Evolutionary conservation across 2,888 invertebrate genomes (phyloP), one percentile per base, ranked within the genome.

Genomic region (Patella ulyssiponensis): DNA sequence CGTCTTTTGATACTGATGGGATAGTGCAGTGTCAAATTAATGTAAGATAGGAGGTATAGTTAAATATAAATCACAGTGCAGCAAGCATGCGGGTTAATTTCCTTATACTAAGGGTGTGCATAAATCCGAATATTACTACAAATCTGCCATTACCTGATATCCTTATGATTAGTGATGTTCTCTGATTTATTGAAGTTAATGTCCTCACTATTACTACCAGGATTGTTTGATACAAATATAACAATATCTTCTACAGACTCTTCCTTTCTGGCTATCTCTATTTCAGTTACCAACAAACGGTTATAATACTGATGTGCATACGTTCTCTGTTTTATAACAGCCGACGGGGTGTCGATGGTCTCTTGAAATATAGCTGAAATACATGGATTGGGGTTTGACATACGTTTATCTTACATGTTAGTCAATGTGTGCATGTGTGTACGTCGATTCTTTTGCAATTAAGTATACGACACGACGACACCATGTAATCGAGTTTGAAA

Each of bases 281-380:
- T 81, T 77, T 86, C 84, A 12, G 80, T 82, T 64, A 87, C 85
- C 51, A 85, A 77, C 20, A 87, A 77, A 12, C 85, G 80, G 17
- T 82, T 84, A 78, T 84, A 87, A 64, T 82, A 82, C 81, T 86
- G 86, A 77, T 87, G 87, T 17, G 84, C 77, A 76, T 84, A 87
- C 33, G 85, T 83, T 27, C 80, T 75, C 74, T 86, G 86, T 54
- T 81, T 80, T 1, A 87, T 81, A 74, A 78, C 80, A 52, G 84
- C 82, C 64, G 78, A 81, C 51, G 81, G 81, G n/a, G 83, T 79
- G 15, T 81, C 80, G 0, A 87, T 86, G 12, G 79, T 82, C 77
- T 86, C 86, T 73, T 75, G 79, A 81, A 83, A 87, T 23, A 82
- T 77, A n/a, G 85, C 86, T 86, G 73, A 27, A 56, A 56, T 17